Evolutionary conservation across 2,113 vertebrate genomes (phyloP).

Genomic region (Cichladusa arquata): DNA sequence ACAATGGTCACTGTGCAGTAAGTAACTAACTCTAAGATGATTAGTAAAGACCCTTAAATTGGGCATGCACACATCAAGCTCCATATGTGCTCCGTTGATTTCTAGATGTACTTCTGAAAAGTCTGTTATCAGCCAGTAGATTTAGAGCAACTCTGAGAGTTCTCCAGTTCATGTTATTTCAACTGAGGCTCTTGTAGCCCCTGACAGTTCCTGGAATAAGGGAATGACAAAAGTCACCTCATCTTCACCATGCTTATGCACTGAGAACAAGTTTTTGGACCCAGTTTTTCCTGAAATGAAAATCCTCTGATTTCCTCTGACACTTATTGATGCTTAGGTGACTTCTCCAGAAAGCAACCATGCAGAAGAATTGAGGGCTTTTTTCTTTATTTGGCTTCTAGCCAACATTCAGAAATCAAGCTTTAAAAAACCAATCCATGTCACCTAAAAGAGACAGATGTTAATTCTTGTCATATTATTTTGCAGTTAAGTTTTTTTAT

Average conservation of each 20-base stretch:
- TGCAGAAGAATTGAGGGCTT: not conserved
- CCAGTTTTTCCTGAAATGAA: not conserved
- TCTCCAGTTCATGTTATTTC: not conserved
- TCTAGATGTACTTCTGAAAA: not conserved
- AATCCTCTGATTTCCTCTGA: slow-evolving; percentile 31
- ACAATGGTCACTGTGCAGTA: not conserved
- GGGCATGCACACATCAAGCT: not conserved
- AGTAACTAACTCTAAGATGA: not conserved
- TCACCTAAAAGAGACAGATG: not conserved
- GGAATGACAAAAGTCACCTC: not conserved
- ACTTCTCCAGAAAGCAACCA: slow-evolving; percentile 71
- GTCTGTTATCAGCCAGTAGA: not conserved
- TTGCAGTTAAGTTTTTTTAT: slow-evolving; percentile 38
- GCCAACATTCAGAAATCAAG: slow-evolving; percentile 19
- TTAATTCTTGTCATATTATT: slow-evolving; percentile 38
- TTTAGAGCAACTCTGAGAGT: not conserved
- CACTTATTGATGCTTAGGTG: slow-evolving; percentile 71
- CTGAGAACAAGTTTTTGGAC: not conserved
- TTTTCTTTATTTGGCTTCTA: slow-evolving; percentile 46
- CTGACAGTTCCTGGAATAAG: not conserved
- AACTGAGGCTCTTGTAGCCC: not conserved
- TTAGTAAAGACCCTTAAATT: not conserved
- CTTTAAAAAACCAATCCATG: not conserved
- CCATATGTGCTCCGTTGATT: not conserved
- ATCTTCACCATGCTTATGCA: not conserved